Percentiles rank a stretch among this genome's conserved stretches.
Conservation (phyloP, 2,888 invertebrate species). For the Ichneumon xanthorius region DNA sequence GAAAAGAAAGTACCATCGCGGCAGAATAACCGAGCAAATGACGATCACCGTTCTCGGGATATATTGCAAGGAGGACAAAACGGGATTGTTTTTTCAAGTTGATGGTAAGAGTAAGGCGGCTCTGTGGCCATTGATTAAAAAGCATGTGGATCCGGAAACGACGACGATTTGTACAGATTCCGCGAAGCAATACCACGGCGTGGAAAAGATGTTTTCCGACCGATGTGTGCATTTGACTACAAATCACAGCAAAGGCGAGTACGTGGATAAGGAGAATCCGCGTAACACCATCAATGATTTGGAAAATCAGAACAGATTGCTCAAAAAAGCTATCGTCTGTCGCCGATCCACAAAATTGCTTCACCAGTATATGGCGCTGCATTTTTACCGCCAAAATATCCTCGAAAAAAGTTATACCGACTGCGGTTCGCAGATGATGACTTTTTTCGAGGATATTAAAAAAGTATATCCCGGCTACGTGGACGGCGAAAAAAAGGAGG, state of each 20-base stretch:
- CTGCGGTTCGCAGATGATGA: conserved; percentile 58
- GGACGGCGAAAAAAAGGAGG: conserved; percentile 34
- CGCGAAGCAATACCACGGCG: conserved; percentile 59
- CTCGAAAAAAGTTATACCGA: conserved; percentile 27
- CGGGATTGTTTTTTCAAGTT: conserved; percentile 54
- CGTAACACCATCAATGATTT: conserved; percentile 64
- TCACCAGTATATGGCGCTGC: conserved; percentile 64
- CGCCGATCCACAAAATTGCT: conserved; percentile 55
- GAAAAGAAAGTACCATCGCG: conserved; percentile 31
- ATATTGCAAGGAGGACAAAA: conserved; percentile 66
- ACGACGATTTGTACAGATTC: conserved; percentile 58
- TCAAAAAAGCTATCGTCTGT: conserved; percentile 53
- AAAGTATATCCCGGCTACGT: conserved; percentile 59
- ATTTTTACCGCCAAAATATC: conserved; percentile 49
- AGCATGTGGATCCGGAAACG: conserved; percentile 54
- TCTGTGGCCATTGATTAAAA: conserved; percentile 66
- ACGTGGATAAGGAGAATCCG: conserved; percentile 32
- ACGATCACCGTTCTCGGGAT: conserved; percentile 64
- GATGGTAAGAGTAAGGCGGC: conserved; percentile 56
- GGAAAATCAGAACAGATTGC: conserved; percentile 63
- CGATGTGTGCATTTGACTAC: conserved; percentile 61
- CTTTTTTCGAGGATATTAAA: conserved; percentile 59
- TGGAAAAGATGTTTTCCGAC: conserved; percentile 34
- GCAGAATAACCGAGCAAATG: conserved; percentile 53
- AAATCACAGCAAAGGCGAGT: conserved; percentile 64